Base-by-base conservation (phyloP, 2,797 vertebrate genomes). In the Apodemus agrarius region DNA sequence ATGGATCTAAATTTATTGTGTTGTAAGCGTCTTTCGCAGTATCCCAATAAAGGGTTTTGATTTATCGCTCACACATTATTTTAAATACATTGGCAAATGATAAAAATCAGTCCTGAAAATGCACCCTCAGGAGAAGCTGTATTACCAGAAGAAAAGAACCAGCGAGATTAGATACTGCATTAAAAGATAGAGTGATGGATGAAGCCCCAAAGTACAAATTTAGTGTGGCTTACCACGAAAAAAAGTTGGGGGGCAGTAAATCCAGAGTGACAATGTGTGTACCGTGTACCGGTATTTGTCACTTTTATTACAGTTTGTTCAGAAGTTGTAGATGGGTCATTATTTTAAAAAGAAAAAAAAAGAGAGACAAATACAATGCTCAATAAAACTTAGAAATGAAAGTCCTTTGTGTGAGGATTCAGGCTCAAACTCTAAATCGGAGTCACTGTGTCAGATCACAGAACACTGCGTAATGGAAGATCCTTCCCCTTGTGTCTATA, bases 231-330 rank as follows among this genome's bases (percentile, higher is more conserved):
- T 40, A 0, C 97, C 63, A 29, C 95, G 74, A 96, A 95, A 95
- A 95, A 96, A 95, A 95, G 95, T 86, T 79, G 86, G 84, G 63
- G 86, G 86, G 29, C 86, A 52, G 93, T 98, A 98, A 98, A 97
- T 98, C 93, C 97, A 81, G 93, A 81, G 91, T 93, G 96, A 96
- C 96, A 96, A 9, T 54, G 89, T 75, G 79, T 83, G 69, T 97
- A 86, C 49, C 0, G 57, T 86, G 81, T 82, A 67, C 95, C 86
- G 7, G 9, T 85, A 94, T 97, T 96, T 92, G 96, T 97, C 97
- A 98, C 94, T 96, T 97, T 97, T 95, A 97, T 96, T 95, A 96
- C 63, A 79, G 91, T 98, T 98, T 94, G 97, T 94, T 95, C 95
- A 96, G 97, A 94, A 95, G 79, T 96, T n/a, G 81, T 59, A 87